Percentiles rank a stretch among this genome's conserved stretches.
phyloP scores from a whole-genome alignment of 2,113 vertebrate genomes.

The Siphamia tubifer region DNA sequence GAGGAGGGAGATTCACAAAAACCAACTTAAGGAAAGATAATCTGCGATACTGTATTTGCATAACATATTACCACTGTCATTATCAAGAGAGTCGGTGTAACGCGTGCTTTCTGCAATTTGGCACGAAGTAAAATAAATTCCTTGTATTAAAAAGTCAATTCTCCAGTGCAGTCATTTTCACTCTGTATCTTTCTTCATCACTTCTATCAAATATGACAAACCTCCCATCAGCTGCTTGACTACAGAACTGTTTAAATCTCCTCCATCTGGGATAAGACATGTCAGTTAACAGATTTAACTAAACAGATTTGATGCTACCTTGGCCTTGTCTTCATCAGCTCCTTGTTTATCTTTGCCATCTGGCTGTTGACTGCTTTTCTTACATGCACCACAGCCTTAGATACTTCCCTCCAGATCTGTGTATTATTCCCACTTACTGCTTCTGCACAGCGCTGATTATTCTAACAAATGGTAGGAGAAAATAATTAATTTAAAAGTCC shows the following conservation, averaged over 20 bases:
- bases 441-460: neutral
- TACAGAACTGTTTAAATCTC: neutral
- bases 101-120: neutral
- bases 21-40: neutral
- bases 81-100: neutral
- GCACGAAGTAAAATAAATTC: neutral
- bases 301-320: neutral
- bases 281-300: conserved; percentile 22
- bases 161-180: conserved; percentile 6
- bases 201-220: neutral
- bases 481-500: neutral
- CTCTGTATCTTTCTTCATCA: conserved; percentile 6
- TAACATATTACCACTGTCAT: neutral
- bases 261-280: neutral
- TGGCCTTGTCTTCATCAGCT: conserved; percentile 20
- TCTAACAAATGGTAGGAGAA: neutral
- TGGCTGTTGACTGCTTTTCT: conserved; percentile 5
- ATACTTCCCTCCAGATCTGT: conserved; percentile 25
- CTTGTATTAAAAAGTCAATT: neutral
- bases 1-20: neutral
- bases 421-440: neutral
- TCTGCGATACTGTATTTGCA: neutral
- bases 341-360: conserved; percentile 49
- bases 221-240: neutral
- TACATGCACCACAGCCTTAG: conserved; percentile 3